Evolutionary conservation across 1,140 invertebrate species (phyloP).

Genomic region (Habropoda laboriosa): DNA sequence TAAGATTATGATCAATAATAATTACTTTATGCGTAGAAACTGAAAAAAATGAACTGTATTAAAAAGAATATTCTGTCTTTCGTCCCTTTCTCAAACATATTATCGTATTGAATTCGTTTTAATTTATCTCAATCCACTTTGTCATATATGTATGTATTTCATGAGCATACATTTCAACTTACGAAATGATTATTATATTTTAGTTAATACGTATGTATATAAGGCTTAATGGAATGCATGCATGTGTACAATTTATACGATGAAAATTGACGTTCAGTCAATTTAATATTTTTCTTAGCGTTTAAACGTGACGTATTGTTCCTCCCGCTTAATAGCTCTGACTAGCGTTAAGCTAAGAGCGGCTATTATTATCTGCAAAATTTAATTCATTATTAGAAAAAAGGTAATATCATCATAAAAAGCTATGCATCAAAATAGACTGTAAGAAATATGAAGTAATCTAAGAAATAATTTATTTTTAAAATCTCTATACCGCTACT

Average conservation of each 20-base stretch:
- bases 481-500: neutral
- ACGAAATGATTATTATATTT: neutral
- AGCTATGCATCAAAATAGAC: neutral
- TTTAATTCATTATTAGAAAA: conserved; percentile 48
- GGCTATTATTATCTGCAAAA: conserved; percentile 84
- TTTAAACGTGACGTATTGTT: conserved; percentile 82
- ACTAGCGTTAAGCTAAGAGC: conserved; percentile 86
- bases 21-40: neutral
- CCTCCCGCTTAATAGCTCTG: conserved; percentile 88
- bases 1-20: neutral
- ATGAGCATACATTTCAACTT: neutral
- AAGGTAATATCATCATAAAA: neutral
- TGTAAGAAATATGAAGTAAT: neutral
- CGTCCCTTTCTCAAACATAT: no score
- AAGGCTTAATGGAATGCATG: neutral
- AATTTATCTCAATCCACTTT: neutral
- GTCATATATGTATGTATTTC: no score
- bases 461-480: neutral
- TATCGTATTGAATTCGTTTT: neutral
- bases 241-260: neutral
- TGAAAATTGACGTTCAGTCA: conserved; percentile 2
- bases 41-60: neutral
- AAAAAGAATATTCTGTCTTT: neutral
- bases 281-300: conserved; percentile 65
- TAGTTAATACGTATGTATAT: neutral